Evolutionary conservation across 2,888 invertebrate genomes (phyloP).

Genomic region (Rapana venosa): DNA sequence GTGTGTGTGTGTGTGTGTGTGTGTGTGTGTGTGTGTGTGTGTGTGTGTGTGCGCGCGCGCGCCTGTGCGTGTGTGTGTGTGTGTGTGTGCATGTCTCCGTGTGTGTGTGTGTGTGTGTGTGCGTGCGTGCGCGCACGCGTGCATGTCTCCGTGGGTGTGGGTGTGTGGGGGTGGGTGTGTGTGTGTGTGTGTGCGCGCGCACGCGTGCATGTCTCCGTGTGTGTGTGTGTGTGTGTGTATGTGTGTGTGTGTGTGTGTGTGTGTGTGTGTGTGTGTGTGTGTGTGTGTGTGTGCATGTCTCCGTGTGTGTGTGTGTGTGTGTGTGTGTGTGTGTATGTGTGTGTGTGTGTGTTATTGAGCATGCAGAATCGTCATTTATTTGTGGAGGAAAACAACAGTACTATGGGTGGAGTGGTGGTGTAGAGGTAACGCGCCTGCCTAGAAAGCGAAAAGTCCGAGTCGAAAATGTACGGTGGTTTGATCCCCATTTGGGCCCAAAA

Average conservation of each 20-base stretch:
- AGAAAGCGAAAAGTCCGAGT: too few species aligned
- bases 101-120: not conserved
- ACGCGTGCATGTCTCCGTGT: not conserved
- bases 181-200: not conserved
- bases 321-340: not conserved
- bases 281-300: not conserved
- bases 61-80: not conserved
- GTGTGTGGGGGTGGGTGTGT: not conserved
- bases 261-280: not conserved
- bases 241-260: not conserved
- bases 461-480: too few species aligned
- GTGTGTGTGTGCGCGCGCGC: not conserved
- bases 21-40: not conserved
- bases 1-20: not conserved
- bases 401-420: too few species aligned
- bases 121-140: not conserved
- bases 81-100: not conserved
- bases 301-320: not conserved
- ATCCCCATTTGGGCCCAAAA: too few species aligned
- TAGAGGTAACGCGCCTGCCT: too few species aligned
- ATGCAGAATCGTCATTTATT: too few species aligned
- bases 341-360: not conserved
- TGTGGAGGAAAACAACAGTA: not conserved
- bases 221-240: not conserved
- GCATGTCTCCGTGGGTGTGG: not conserved